These are phyloP conservation scores for Drosophila buzzatii DNA, from an alignment of 2,888 invertebrate genomes.

Conservation along the genomic window DNA sequence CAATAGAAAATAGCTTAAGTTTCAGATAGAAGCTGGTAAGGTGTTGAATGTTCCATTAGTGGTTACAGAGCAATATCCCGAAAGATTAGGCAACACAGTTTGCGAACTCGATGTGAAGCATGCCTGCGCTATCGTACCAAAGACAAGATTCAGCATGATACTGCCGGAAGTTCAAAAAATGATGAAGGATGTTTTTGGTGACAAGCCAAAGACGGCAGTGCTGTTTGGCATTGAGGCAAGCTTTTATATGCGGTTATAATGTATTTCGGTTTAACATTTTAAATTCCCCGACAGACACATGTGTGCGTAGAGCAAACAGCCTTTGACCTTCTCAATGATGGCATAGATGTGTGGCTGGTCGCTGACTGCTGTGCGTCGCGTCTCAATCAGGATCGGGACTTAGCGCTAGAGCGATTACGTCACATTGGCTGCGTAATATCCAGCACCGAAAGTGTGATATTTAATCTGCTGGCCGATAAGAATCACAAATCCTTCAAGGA, in stretches of 20 bases:
- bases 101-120: conserved; percentile 88
- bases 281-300: conserved; percentile 87
- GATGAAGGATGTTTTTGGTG: conserved; percentile 86
- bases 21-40: conserved; percentile 89
- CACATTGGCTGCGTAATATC: conserved; percentile 92
- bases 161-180: conserved; percentile 88
- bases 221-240: conserved; percentile 89
- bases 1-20: neutral
- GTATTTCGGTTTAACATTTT: neutral
- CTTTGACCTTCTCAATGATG: conserved; percentile 88
- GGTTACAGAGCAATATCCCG: conserved; percentile 90
- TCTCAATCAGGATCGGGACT: conserved; percentile 88
- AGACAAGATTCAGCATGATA: conserved; percentile 92
- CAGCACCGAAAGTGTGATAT: conserved; percentile 91
- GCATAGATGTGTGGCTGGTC: conserved; percentile 89
- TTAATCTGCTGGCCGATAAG: conserved; percentile 90
- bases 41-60: conserved; percentile 89
- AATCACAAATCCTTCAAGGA: conserved; percentile 91
- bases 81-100: conserved; percentile 90
- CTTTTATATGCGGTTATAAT: neutral
- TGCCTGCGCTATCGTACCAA: conserved; percentile 88
- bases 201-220: conserved; percentile 87
- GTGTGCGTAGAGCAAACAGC: conserved; percentile 93
- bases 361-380: conserved; percentile 93
- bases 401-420: conserved; percentile 90